Conservation (phyloP, 2,888 invertebrate species). For the Eledona agricola region DNA sequence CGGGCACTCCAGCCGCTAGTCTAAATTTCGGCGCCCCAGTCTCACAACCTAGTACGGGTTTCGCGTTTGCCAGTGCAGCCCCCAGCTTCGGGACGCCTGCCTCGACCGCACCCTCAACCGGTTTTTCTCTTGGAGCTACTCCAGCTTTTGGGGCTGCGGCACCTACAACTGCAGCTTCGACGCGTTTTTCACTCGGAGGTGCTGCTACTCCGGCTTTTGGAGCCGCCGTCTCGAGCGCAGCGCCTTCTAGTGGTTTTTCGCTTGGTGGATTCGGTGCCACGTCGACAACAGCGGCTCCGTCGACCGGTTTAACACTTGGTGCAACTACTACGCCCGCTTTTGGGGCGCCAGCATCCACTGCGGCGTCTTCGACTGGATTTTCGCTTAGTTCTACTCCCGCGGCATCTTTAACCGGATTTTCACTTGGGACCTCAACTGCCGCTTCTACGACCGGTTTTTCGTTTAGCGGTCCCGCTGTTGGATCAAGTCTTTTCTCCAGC, state of each 20-base stretch:
- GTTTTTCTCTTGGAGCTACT: constrained; percentile 41
- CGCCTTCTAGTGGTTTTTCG: constrained; percentile 31
- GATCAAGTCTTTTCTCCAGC: constrained; percentile 10
- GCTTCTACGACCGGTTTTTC: too few relatives aligned
- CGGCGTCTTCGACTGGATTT: constrained; percentile 29
- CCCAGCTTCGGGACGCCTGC: constrained; percentile 1
- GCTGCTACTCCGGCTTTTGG: constrained; percentile 21
- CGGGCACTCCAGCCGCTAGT: constrained; percentile 4
- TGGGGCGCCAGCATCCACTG: constrained; percentile 31
- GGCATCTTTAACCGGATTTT: too few relatives aligned
- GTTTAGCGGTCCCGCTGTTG: constrained; percentile 28
- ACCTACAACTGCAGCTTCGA: constrained; percentile 16
- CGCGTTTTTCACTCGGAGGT: constrained; percentile 24
- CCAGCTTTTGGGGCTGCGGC: constrained; percentile 49
- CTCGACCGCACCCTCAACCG: constrained; percentile 41
- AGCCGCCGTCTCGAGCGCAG: constrained; percentile 29
- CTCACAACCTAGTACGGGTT: constrained; percentile 3
- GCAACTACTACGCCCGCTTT: constrained; percentile 42
- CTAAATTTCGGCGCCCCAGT: constrained; percentile 4
- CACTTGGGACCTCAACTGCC: too few relatives aligned
- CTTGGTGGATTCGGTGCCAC: too few relatives aligned
- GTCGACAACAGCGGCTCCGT: too few relatives aligned
- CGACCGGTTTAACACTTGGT: constrained; percentile 46
- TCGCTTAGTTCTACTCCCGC: too few relatives aligned
- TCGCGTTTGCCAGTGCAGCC: too few relatives aligned